Evolutionary conservation across 1,140 invertebrate genomes (phyloP).

Genomic region (Potamilus streckersoni): DNA sequence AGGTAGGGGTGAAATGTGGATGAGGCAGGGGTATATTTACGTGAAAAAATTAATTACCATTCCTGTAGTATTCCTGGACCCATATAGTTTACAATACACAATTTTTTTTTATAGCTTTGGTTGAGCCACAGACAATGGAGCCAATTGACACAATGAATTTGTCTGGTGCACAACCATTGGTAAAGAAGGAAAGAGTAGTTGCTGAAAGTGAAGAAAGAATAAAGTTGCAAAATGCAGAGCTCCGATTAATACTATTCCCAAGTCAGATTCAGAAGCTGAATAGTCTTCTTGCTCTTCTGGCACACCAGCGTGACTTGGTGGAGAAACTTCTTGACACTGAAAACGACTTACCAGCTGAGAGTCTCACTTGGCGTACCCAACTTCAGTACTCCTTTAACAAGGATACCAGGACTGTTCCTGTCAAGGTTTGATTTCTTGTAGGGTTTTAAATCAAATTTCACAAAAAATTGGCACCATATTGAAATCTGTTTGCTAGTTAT

Average conservation of each 20-base stretch:
- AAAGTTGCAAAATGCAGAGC: conserved; percentile 30
- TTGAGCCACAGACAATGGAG: conserved; percentile 47
- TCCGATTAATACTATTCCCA: conserved; percentile 60
- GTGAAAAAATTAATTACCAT: too few relatives aligned
- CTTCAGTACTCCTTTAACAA: conserved; percentile 53
- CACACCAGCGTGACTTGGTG: conserved; percentile 59
- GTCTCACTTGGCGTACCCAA: conserved; percentile 58
- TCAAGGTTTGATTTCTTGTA: conserved; percentile 44
- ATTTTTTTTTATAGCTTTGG: conserved; percentile 29
- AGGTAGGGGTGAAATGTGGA: too few relatives aligned
- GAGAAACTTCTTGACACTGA: conserved; percentile 43
- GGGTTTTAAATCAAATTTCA: too few relatives aligned
- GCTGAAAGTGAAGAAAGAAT: conserved; percentile 14
- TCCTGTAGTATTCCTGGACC: too few relatives aligned
- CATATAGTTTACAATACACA: too few relatives aligned
- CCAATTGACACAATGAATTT: conserved; percentile 62
- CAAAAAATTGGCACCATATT: too few relatives aligned
- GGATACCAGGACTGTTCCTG: conserved; percentile 44
- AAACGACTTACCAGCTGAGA: conserved; percentile 27
- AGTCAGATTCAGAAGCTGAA: conserved; percentile 63
- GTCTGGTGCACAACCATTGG: conserved; percentile 30
- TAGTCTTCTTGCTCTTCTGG: conserved; percentile 52
- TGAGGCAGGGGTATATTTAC: too few relatives aligned
- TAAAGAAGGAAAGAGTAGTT: conserved; percentile 37
- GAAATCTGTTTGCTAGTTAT: too few relatives aligned